These are phyloP conservation scores for Cariama cristata DNA, from an alignment of 2,113 vertebrate genomes.

Conservation along the genomic window DNA sequence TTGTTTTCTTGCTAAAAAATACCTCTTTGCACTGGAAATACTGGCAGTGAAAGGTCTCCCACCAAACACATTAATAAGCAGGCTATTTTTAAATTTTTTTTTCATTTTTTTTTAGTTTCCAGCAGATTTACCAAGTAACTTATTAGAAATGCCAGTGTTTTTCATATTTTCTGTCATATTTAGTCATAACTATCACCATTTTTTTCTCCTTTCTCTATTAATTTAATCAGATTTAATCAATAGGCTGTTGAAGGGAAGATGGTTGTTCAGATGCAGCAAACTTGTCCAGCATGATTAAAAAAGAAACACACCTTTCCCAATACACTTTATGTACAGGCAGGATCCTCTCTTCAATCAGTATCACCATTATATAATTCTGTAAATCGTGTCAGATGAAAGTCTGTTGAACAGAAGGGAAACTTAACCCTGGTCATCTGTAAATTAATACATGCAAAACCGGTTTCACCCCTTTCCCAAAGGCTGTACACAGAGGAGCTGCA, in stretches of 20 bases:
- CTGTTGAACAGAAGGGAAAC: not conserved
- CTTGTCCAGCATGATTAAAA: not conserved
- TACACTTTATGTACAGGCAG: not conserved
- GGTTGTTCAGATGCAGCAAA: not conserved
- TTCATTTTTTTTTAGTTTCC: not conserved
- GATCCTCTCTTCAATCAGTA: not conserved
- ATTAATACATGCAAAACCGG: not conserved
- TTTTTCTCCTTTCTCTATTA: not conserved
- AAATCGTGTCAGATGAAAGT: not conserved
- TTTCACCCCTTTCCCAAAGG: not conserved
- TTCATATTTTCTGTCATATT: not conserved
- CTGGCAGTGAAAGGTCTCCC: not conserved
- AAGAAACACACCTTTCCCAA: not conserved
- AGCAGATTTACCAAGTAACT: not conserved
- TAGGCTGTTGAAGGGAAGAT: not conserved
- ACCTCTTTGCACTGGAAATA: not conserved
- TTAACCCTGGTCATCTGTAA: not conserved
- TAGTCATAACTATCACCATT: not conserved
- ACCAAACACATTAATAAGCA: not conserved
- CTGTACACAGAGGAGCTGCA: not conserved
- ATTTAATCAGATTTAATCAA: not conserved
- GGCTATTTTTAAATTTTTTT: not conserved
- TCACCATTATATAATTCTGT: not conserved
- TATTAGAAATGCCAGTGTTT: not conserved
- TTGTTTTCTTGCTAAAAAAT: not conserved